Conservation (phyloP, 2,888 invertebrate genomes). For the Phyto melanocephala region DNA sequence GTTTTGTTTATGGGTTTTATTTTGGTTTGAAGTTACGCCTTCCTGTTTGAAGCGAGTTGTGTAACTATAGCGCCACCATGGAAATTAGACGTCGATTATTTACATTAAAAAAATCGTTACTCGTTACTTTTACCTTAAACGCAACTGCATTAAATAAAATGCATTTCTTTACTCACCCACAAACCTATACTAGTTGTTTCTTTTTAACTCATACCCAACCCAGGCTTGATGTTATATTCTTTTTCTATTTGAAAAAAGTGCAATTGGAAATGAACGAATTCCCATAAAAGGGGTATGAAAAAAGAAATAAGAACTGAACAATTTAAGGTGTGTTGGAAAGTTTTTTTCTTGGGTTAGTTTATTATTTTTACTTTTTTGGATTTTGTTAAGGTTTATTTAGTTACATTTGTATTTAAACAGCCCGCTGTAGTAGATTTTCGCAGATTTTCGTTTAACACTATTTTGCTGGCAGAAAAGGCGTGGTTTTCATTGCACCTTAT, state of each 20-base stretch:
- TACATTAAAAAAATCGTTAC: constrained; percentile 64
- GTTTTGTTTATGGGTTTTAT: background rate
- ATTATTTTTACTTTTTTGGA: background rate
- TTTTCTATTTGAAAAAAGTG: constrained; percentile 2
- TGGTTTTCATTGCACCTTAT: constrained; percentile 33
- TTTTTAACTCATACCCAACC: constrained; percentile 37
- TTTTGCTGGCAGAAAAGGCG: constrained; percentile 23
- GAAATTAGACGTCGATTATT: constrained; percentile 31
- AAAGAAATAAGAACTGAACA: background rate
- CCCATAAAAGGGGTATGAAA: constrained; percentile 39
- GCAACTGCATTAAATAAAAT: constrained; percentile 6
- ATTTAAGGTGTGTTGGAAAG: constrained; percentile 29
- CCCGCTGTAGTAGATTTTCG: background rate
- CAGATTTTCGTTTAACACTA: constrained; percentile 15
- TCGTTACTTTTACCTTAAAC: constrained; percentile 40
- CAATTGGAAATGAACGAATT: constrained; percentile 46
- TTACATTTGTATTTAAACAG: background rate
- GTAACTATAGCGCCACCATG: constrained; percentile 65
- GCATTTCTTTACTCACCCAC: constrained; percentile 1
- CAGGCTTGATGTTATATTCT: background rate
- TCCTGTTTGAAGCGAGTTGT: constrained; percentile 60
- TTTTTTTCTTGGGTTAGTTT: background rate
- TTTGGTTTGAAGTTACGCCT: constrained; percentile 58
- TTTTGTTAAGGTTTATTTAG: background rate
- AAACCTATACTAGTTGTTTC: constrained; percentile 50